Evolutionary conservation across 2,113 vertebrate species (phyloP), one percentile per base, ranked within the genome.

Genomic region (Carassius carassius): DNA sequence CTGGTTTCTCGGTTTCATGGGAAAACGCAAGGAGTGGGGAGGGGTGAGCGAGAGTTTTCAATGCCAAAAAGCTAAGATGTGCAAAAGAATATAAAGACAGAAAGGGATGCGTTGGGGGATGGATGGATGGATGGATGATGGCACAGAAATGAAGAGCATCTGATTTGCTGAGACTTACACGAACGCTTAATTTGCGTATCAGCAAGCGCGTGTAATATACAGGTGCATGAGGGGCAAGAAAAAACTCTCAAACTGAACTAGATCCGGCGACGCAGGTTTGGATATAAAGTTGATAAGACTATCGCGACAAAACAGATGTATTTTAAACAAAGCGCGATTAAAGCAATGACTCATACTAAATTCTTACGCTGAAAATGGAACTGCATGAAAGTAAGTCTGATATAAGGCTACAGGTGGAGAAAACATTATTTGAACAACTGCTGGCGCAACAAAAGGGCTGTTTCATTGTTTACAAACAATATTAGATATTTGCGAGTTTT

Each of bases 1-100:
- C 95, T 91, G 91, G 90, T 95, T 95, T 94, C 91, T 88, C 79
- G 89, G 89, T 93, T 92, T 92, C 91, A 92, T 74, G 89, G 91
- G 90, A 91, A 65, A 81, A 84, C 51, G 51, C 87, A 67, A 78
- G 67, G 84, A 77, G 84, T 84, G 82, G 73, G 73, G 81, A 86
- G 80, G 86, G 82, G 89, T 84, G 87, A 87, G 81, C 82, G 84
- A 88, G 84, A 63, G 78, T 78, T 82, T 82, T 58, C 67, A 87
- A 78, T 29, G 85, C 86, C 51, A 49, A 72, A 76, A 81, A 70
- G 19, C 3, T 35, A 79, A 65, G 54, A 77, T 83, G 81, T 78
- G 84, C 29, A 72, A 44, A 76, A 82, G 77, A 73, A 88, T 37
- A 89, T 89, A 84, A 88, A 82, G 51, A 70, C 32, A 19, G 13